Evolutionary conservation across 2,888 invertebrate species (phyloP).

Genomic region (Anarsia innoxiella): DNA sequence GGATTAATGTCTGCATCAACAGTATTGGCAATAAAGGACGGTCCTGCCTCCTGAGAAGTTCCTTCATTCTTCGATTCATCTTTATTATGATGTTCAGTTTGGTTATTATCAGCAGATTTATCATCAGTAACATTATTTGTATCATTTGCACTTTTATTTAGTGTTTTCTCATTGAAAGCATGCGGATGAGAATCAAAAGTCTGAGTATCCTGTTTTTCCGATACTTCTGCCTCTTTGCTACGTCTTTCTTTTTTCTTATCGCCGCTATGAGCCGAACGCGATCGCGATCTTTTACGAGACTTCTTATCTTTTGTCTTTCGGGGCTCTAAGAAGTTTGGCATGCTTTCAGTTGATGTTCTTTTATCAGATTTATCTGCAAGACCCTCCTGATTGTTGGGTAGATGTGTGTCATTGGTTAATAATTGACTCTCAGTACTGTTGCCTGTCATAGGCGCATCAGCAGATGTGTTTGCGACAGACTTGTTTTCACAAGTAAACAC

Average conservation of each 20-base stretch:
- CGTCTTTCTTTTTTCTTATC: constrained; percentile 14
- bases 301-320: constrained; percentile 10
- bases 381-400: constrained; percentile 63
- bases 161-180: neutral
- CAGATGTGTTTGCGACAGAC: no score
- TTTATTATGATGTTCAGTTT: neutral
- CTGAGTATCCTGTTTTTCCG: neutral
- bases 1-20: constrained; percentile 29
- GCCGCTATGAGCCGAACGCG: constrained; percentile 14
- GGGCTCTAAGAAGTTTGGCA: constrained; percentile 1
- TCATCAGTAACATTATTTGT: neutral
- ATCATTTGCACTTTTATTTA: no score
- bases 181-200: constrained; percentile 6
- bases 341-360: constrained; percentile 1
- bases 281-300: constrained; percentile 17
- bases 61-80: constrained; percentile 10
- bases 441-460: no score
- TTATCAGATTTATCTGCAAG: constrained; percentile 16
- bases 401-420: constrained; percentile 44
- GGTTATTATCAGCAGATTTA: neutral
- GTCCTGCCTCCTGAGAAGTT: constrained; percentile 13
- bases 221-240: neutral
- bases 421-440: no score
- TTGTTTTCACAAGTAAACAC: neutral
- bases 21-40: constrained; percentile 4